phyloP scores from a whole-genome alignment of 2,113 vertebrate species.

The Tor tambroides region DNA sequence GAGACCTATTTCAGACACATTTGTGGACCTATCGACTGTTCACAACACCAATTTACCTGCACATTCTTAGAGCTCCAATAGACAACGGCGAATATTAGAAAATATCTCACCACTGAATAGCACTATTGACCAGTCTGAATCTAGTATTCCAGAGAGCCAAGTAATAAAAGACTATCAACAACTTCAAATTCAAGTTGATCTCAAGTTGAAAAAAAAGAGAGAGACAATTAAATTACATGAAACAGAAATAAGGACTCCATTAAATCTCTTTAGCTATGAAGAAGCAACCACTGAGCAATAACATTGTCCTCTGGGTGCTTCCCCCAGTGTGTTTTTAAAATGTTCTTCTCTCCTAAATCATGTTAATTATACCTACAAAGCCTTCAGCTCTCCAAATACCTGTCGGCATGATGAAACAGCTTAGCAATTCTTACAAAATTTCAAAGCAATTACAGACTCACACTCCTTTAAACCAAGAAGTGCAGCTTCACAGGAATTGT shows the following conservation, averaged over 20 bases:
- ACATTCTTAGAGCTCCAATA: background rate
- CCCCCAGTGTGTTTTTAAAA: constrained; percentile 20
- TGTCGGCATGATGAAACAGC: constrained; percentile 39
- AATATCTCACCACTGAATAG: background rate
- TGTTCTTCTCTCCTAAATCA: constrained; percentile 23
- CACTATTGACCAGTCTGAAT: background rate
- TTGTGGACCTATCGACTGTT: background rate
- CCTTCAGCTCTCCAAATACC: constrained; percentile 19
- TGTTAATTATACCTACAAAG: constrained; percentile 18
- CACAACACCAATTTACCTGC: background rate
- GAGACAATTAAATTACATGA: background rate
- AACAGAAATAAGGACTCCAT: background rate
- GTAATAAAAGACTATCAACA: background rate
- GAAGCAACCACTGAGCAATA: background rate
- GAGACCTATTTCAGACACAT: background rate
- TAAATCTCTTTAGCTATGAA: background rate
- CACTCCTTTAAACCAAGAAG: constrained; percentile 27
- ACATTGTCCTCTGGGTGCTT: background rate
- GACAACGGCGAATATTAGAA: background rate
- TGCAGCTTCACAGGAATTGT: background rate
- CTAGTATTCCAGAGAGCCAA: background rate
- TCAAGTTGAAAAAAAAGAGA: background rate
- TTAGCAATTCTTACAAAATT: constrained; percentile 25
- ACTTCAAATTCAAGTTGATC: background rate
- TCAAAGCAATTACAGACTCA: constrained; percentile 42